Percentiles rank a stretch among this genome's conserved stretches.
Conservation (phyloP, 2,797 vertebrate genomes). For the Sebastes matsubarae region DNA sequence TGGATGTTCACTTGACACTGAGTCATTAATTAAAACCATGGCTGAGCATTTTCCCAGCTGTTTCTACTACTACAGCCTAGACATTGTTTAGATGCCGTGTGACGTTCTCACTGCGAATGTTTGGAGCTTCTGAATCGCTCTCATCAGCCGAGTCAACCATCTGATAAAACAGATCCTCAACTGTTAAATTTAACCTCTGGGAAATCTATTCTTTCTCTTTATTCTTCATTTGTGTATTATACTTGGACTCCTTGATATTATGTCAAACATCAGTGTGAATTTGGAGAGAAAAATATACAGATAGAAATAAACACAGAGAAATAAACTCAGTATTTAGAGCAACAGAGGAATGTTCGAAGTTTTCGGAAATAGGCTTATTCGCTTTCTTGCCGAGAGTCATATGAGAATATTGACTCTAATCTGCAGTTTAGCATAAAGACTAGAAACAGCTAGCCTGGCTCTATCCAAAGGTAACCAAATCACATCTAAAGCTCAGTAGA, state of each 20-base stretch:
- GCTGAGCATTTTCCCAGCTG: slow-evolving; percentile 4
- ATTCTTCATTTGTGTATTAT: not conserved
- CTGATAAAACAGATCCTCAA: slow-evolving; percentile 23
- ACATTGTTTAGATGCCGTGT: slow-evolving; percentile 13
- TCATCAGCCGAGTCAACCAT: not conserved
- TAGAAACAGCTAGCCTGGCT: not conserved
- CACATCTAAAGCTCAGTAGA: not conserved
- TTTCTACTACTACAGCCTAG: not conserved
- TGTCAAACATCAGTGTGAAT: not conserved
- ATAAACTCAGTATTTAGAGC: not conserved
- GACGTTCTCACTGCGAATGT: not conserved
- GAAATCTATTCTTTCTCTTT: not conserved
- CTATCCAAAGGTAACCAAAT: not conserved
- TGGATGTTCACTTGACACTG: not conserved
- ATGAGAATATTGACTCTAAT: not conserved
- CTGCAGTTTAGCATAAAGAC: not conserved
- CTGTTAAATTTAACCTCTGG: slow-evolving; percentile 1
- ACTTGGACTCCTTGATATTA: not conserved
- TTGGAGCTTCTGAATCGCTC: slow-evolving; percentile 15
- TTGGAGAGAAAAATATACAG: not conserved
- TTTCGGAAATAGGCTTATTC: not conserved
- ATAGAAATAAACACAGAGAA: not conserved
- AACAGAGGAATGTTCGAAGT: not conserved
- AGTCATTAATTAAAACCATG: slow-evolving; percentile 1
- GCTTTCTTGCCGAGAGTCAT: not conserved